Conservation (phyloP, 2,888 invertebrate species). For the Aphodius granarius region DNA sequence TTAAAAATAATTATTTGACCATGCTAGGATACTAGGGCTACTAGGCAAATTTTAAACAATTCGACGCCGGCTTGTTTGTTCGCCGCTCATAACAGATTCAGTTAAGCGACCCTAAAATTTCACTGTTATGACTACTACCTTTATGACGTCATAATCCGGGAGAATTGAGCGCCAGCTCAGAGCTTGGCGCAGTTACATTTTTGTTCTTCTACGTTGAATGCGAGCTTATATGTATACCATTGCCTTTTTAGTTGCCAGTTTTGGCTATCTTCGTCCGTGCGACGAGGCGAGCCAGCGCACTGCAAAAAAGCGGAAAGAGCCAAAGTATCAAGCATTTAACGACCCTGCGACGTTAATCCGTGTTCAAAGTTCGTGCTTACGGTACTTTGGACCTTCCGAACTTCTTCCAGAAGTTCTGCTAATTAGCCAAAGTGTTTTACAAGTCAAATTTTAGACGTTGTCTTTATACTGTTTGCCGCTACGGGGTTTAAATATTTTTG, state of each 20-base stretch:
- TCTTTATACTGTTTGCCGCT: not conserved
- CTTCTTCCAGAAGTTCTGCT: not conserved
- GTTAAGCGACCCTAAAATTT: constrained; percentile 1
- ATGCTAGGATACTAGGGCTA: too few relatives aligned
- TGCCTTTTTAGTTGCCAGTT: constrained; percentile 3
- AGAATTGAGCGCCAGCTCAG: not conserved
- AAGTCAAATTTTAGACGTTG: not conserved
- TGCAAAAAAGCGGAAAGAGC: not conserved
- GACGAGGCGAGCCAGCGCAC: not conserved
- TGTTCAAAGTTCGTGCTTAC: not conserved
- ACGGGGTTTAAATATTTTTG: not conserved
- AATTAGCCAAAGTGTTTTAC: not conserved
- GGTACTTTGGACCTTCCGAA: not conserved
- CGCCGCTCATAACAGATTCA: constrained; percentile 11
- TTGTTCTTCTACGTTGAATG: constrained; percentile 4
- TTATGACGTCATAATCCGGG: constrained; percentile 14
- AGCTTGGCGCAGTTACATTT: not conserved
- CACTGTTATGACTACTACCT: constrained; percentile 9
- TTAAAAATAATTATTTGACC: too few relatives aligned
- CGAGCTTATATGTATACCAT: not conserved
- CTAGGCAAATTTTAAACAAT: not conserved
- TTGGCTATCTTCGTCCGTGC: not conserved
- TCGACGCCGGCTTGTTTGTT: not conserved
- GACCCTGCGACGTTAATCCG: not conserved
- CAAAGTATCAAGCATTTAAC: not conserved